phyloP scores from a whole-genome alignment of 64 coral and sea anemone species.

The Montipora foliosa region DNA sequence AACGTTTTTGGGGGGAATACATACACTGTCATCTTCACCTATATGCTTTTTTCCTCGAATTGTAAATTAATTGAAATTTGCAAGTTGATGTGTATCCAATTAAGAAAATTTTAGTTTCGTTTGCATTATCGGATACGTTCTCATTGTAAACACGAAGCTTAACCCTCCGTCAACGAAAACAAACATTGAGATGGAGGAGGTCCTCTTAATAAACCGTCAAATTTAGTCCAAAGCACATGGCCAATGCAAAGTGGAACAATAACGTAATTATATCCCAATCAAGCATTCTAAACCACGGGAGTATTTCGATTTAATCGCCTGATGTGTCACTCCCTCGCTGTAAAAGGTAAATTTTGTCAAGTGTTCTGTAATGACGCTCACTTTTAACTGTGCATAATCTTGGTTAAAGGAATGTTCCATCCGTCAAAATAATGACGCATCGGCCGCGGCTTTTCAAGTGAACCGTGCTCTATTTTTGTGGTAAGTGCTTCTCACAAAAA shows the following conservation, averaged over 20 bases:
- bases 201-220: constrained; percentile 43
- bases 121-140: not conserved
- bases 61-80: no score
- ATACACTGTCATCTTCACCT: no score
- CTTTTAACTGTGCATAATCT: not conserved
- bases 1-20: no score
- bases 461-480: not conserved
- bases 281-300: not conserved
- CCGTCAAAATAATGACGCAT: not conserved
- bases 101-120: not conserved
- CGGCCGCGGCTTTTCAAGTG: not conserved
- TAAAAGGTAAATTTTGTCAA: not conserved
- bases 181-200: constrained; percentile 30
- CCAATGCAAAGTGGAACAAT: constrained; percentile 16
- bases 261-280: constrained; percentile 56
- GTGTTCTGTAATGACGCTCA: constrained; percentile 2
- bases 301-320: constrained; percentile 6
- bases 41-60: no score
- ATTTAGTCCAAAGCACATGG: constrained; percentile 42
- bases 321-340: not conserved
- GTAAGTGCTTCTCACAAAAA: not conserved
- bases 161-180: constrained; percentile 31
- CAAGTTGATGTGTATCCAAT: no score
- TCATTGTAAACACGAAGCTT: not conserved
- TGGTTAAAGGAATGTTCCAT: not conserved